These are phyloP conservation scores for Pyrgilauda ruficollis DNA, from an alignment of 2,113 vertebrate species.

Conservation along the genomic window DNA sequence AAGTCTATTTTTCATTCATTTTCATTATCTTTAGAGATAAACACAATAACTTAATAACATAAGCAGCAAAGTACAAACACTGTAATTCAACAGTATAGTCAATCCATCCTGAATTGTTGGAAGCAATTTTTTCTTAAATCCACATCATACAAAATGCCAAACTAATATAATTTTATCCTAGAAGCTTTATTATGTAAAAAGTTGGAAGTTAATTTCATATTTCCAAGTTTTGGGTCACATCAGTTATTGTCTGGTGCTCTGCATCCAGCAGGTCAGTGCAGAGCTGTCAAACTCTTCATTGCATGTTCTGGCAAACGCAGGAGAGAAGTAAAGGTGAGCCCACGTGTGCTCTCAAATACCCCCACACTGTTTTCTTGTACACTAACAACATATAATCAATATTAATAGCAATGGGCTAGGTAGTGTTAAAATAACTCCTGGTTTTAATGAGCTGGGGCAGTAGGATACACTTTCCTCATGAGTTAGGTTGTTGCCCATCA, in stretches of 20 bases:
- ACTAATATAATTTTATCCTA: neutral
- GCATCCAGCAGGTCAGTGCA: neutral
- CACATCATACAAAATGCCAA: neutral
- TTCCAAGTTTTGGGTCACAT: neutral
- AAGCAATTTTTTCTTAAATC: neutral
- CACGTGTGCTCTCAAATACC: accelerated
- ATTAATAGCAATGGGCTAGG: neutral
- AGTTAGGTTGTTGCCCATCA: neutral
- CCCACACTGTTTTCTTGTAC: neutral
- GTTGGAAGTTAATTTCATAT: neutral
- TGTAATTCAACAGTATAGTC: neutral
- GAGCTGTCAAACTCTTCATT: neutral
- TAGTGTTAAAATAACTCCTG: neutral
- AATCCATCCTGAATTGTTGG: constrained; percentile 19
- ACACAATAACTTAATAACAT: neutral
- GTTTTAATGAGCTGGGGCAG: neutral
- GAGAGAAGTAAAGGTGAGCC: neutral
- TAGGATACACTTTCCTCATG: neutral
- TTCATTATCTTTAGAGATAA: constrained; percentile 37
- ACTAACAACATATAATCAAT: neutral
- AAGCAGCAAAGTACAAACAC: neutral
- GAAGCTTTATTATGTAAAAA: neutral
- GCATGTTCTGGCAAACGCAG: neutral
- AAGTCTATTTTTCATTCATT: neutral
- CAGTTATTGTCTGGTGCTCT: neutral